Evolutionary conservation across 2,888 invertebrate genomes (phyloP).

Genomic region (Orthosia incerta): DNA sequence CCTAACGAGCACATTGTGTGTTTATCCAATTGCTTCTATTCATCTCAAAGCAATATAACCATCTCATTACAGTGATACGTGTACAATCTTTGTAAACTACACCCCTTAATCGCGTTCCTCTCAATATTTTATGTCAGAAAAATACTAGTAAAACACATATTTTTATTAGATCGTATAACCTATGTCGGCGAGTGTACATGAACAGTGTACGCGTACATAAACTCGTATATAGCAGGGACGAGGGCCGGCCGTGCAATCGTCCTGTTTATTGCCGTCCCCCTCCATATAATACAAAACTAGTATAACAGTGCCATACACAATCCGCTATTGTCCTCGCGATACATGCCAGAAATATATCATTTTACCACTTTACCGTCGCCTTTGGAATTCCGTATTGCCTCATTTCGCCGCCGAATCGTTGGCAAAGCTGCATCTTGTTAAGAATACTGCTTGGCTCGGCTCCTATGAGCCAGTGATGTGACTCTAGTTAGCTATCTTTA

Average conservation of each 20-base stretch:
- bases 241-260: slow-evolving; percentile 73
- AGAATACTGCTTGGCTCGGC: slow-evolving; percentile 71
- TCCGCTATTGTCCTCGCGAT: slow-evolving; percentile 70
- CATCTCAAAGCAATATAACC: not conserved
- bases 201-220: slow-evolving; percentile 56
- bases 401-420: slow-evolving; percentile 71
- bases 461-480: slow-evolving; percentile 40
- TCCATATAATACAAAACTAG: slow-evolving; percentile 74
- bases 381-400: slow-evolving; percentile 74
- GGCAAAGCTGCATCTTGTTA: slow-evolving; percentile 72
- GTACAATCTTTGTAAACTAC: slow-evolving; percentile 10
- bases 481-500: slow-evolving; percentile 49
- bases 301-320: slow-evolving; percentile 74
- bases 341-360: slow-evolving; percentile 76
- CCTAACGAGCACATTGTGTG: slow-evolving; percentile 14
- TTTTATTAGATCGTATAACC: slow-evolving; percentile 62
- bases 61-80: slow-evolving; percentile 1
- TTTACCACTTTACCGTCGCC: slow-evolving; percentile 79
- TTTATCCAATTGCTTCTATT: slow-evolving; percentile 4
- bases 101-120: slow-evolving; percentile 31
- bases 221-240: slow-evolving; percentile 53
- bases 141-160: slow-evolving; percentile 60
- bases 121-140: slow-evolving; percentile 50
- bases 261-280: slow-evolving; percentile 76
- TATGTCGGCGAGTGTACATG: slow-evolving; percentile 52